Conservation (phyloP, 2,113 vertebrate genomes). For the Cynoglossus semilaevis region DNA sequence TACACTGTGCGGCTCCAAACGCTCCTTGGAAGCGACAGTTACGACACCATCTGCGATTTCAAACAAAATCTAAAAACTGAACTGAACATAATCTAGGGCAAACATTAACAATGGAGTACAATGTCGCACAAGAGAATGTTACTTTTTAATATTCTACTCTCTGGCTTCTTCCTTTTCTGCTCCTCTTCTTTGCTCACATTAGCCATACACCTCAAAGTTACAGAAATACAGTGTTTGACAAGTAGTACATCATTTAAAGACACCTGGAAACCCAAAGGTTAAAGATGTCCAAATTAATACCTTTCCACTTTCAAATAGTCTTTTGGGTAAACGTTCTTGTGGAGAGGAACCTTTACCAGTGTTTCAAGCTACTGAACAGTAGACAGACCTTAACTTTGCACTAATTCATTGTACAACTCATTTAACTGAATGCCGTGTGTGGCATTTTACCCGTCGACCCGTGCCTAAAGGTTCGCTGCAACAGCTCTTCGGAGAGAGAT, state of each 20-base stretch:
- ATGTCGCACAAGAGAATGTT: neutral
- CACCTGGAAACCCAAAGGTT: neutral
- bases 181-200: slow-evolving; percentile 2
- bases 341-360: too few relatives aligned
- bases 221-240: neutral
- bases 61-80: neutral
- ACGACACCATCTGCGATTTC: slow-evolving; percentile 8
- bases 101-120: neutral
- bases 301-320: too few relatives aligned
- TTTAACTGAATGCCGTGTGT: slow-evolving; percentile 14
- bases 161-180: neutral
- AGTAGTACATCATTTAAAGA: neutral
- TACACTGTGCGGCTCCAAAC: too few relatives aligned
- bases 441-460: neutral
- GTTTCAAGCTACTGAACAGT: too few relatives aligned
- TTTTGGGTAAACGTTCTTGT: too few relatives aligned
- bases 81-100: neutral
- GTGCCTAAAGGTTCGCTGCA: neutral
- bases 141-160: neutral
- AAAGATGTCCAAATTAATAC: neutral
- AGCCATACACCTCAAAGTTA: neutral
- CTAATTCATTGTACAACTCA: neutral
- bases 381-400: too few relatives aligned
- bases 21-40: too few relatives aligned
- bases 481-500: neutral